A percentile compares a stretch with the other conserved stretches of the same genome.
Conservation (phyloP, 2,888 invertebrate species). For the Mycalesis mineus region DNA sequence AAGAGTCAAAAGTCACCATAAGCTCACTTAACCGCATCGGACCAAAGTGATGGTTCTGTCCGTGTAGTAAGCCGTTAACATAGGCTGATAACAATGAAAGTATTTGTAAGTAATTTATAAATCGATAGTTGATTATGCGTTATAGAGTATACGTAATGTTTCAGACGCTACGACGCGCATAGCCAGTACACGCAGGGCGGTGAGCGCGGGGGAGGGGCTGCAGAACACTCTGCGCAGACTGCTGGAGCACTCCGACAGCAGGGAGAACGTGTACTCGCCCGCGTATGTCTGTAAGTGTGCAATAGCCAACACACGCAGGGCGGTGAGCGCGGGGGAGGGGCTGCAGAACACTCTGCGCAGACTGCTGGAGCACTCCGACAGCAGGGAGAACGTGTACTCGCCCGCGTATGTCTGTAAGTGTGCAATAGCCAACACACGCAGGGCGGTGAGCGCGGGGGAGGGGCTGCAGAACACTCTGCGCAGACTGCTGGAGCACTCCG, state of each 20-base stretch:
- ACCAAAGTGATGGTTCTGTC: too few species aligned
- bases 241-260: slow-evolving; percentile 84
- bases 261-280: slow-evolving; percentile 82
- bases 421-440: too few species aligned
- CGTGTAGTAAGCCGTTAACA: too few species aligned
- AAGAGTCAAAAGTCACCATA: too few species aligned
- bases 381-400: slow-evolving; percentile 83
- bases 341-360: slow-evolving; percentile 88
- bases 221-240: slow-evolving; percentile 88
- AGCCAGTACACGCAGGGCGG: slow-evolving; percentile 55
- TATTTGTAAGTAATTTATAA: too few species aligned
- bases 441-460: too few species aligned
- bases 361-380: slow-evolving; percentile 84
- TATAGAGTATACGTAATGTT: neutral
- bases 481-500: too few species aligned
- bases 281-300: slow-evolving; percentile 59
- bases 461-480: too few species aligned
- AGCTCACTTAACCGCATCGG: too few species aligned
- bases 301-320: slow-evolving; percentile 45
- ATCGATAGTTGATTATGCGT: too few species aligned
- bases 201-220: slow-evolving; percentile 78
- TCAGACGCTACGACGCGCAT: slow-evolving; percentile 60
- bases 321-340: slow-evolving; percentile 75
- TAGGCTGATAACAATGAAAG: too few species aligned
- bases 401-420: slow-evolving; percentile 65